Evolutionary conservation across 2,797 vertebrate genomes (phyloP).

Genomic region (Spea hammondii): DNA sequence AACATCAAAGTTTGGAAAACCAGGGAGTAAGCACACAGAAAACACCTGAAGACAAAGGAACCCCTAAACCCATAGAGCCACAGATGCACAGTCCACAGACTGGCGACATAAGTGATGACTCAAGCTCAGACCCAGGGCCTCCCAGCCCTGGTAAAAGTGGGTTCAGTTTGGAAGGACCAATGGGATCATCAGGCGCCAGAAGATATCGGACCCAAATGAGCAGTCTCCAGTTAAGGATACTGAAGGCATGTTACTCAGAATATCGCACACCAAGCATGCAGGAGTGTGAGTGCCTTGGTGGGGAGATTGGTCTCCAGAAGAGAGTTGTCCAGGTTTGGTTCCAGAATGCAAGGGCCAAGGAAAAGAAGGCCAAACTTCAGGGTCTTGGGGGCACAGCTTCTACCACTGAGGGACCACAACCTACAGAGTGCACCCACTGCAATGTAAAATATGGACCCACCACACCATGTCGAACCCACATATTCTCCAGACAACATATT

Average conservation of each 20-base stretch:
- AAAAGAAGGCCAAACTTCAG: constrained; percentile 77
- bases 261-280: constrained; percentile 89
- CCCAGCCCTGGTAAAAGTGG: constrained; percentile 58
- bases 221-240: constrained; percentile 85
- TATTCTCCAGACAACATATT: constrained; percentile 67
- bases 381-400: constrained; percentile 47
- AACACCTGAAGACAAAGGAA: constrained; percentile 19
- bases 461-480: constrained; percentile 65
- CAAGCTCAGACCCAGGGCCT: constrained; percentile 63
- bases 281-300: constrained; percentile 85
- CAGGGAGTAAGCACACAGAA: constrained; percentile 19
- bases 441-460: constrained; percentile 67
- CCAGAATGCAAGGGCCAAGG: constrained; percentile 91
- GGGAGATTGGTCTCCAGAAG: constrained; percentile 84
- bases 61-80: constrained; percentile 50
- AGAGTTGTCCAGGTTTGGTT: constrained; percentile 96
- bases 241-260: constrained; percentile 89
- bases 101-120: constrained; percentile 67
- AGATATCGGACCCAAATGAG: constrained; percentile 88
- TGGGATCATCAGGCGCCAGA: constrained; percentile 67
- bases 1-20: constrained; percentile 21
- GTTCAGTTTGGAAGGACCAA: constrained; percentile 52
- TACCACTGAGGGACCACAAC: constrained; percentile 55
- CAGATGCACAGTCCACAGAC: constrained; percentile 63
- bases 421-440: constrained; percentile 65